Evolutionary conservation across 2,888 invertebrate genomes (phyloP), one percentile per base, ranked within the genome.

Genomic region (Herminia tarsipennalis): DNA sequence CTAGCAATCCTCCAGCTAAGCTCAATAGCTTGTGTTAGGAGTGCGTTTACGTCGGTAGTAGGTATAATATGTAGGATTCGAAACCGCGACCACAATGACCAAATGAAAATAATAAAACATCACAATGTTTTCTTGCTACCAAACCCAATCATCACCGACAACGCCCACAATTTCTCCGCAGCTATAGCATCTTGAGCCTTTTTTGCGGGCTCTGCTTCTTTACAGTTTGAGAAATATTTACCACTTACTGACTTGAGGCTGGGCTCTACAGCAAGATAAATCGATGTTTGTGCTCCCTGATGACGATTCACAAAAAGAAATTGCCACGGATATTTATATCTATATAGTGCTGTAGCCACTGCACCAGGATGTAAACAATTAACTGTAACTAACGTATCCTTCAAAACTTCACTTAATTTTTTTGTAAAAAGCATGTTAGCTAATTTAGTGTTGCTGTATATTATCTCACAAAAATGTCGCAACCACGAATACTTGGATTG

Each of bases 361-460:
- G 95, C 93, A 10, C 97, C 97, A 0, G 97, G 97, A 84, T 97
- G 96, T 36, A 96, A 83, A 61, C 94, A 95, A 75, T 96, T 97
- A 0, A 93, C 96, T 0, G 95, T 95, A 0, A 97, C 94, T 8
- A 93, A 93, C 2, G 94, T 87, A 1, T 94, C 81, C 57, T 86
- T 83, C 67, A 96, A 70, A 0, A 93, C 90, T 80, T 94, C 91
- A 40, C 93, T 94, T 8, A 96, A 72, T 3, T 96, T 95, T 34
- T 92, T 83, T 0, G 95, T 95, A 61, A 93, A 93, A 0, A 96
- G 94, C 0, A 96, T 92, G 70, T 94, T 95, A 25, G 95, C 93
- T 93, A 96, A 94, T 44, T 96, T 96, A 6, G 95, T 95, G 5
- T 95, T 94, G 93, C 83, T 94, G 93, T 86, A 87, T 1, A 77